Base-by-base conservation (phyloP, 2,797 vertebrate genomes). In the Falco berigora region DNA sequence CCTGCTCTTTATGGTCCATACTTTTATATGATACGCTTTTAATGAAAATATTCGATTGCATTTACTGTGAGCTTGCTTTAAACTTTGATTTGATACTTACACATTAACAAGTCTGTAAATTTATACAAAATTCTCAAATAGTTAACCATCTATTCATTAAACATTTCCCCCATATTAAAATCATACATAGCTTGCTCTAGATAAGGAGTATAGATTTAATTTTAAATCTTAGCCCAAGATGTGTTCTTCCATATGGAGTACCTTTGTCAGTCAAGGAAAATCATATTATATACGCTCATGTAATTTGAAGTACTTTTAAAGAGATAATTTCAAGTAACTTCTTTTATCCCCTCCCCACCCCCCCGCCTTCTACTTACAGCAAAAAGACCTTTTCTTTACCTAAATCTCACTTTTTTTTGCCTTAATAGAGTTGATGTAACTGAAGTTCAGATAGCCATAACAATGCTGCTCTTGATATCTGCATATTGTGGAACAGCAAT, bases 401-500 rank as follows among this genome's bases (percentile, higher is more conserved):
- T 67, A 59, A 67, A 82, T 76, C 4, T 49, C 13, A 8, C 5
- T 25, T 42, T 64, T 52, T 44, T 34, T n/a, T 27, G 4, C 58
- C 38, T 84, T 73, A 91, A 24, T 77, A 99, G 99, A 97, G 95
- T 99, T 68, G 99, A 99, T 80, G 99, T 99, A 85, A 99, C 99
- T 36, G 99, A 99, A 97, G 98, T 99, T 96, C 99, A 99, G 98
- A 32, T 99, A 44, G 98, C 99, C 92, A 98, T 99, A 97, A 97
- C 98, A 6, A 32, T 97, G 85, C 96, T 99, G 97, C 99, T 99
- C 88, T 24, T 99, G 93, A 97, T 99, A 95, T 98, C 99, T 38
- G 98, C 99, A 5, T 98, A 98, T 53, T 98, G 98, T 89, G 99
- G 99, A 93, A 97, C 99, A 83, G 86, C 96, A 86, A 44, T 99